These are phyloP conservation scores for Orchestia grillus DNA, from an alignment of 1,140 invertebrate species.

Conservation along the genomic window DNA sequence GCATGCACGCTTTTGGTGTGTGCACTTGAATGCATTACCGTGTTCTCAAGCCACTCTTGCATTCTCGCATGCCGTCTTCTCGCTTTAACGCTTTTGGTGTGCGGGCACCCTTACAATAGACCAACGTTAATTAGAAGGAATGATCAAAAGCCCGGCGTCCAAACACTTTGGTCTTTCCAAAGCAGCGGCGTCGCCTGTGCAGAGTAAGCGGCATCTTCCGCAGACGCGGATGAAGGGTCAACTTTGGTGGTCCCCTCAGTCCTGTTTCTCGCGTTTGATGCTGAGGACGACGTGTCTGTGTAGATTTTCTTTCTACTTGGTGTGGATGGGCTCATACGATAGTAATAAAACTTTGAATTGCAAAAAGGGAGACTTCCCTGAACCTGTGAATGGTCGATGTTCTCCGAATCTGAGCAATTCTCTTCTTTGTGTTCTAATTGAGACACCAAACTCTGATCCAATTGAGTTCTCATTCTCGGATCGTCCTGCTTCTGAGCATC, in stretches of 20 bases:
- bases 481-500: background rate
- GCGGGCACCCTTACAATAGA: background rate
- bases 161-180: background rate
- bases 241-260: background rate
- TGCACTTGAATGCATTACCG: no score
- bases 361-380: background rate
- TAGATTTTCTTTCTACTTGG: background rate
- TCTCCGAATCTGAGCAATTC: background rate
- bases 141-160: slow-evolving; percentile 22
- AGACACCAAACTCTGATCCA: background rate
- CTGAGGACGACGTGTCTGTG: background rate
- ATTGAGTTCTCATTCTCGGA: background rate
- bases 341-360: background rate
- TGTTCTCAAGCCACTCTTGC: no score
- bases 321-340: background rate
- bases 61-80: no score
- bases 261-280: background rate
- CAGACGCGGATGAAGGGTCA: background rate
- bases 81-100: no score
- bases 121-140: background rate
- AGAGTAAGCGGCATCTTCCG: background rate
- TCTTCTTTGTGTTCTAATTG: background rate
- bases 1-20: no score
- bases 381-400: background rate
- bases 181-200: background rate